Conservation (phyloP, 2,113 vertebrate species). For the Platycercus adscitus region DNA sequence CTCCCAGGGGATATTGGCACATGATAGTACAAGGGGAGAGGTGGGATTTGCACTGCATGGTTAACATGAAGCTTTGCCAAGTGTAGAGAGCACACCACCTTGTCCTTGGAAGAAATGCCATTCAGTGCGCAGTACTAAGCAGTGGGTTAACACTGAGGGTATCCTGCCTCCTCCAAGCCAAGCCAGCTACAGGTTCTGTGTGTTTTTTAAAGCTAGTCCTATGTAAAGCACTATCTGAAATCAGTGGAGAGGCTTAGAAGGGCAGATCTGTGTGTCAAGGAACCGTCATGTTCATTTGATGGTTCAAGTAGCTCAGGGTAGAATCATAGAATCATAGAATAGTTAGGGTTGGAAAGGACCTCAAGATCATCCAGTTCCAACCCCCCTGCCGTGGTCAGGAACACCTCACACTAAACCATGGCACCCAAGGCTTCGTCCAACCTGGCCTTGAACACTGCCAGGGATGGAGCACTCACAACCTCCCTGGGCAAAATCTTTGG, state of each 20-base stretch:
- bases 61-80: background rate
- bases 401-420: too few relatives aligned
- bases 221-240: background rate
- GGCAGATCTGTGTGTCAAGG: background rate
- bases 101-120: background rate
- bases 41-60: background rate
- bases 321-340: too few relatives aligned
- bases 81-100: background rate
- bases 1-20: background rate
- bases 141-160: too few relatives aligned
- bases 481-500: too few relatives aligned
- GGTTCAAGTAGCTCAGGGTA: rapidly evolving
- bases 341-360: too few relatives aligned
- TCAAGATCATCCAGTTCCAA: too few relatives aligned
- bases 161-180: background rate
- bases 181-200: background rate
- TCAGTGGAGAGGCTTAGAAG: background rate
- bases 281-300: background rate
- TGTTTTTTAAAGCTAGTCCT: background rate
- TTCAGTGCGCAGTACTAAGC: background rate
- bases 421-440: too few relatives aligned
- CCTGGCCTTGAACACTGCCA: too few relatives aligned
- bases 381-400: too few relatives aligned
- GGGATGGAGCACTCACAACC: too few relatives aligned
- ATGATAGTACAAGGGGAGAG: background rate